phyloP scores from a whole-genome alignment of 2,113 vertebrate species.

The Mixornis gularis region DNA sequence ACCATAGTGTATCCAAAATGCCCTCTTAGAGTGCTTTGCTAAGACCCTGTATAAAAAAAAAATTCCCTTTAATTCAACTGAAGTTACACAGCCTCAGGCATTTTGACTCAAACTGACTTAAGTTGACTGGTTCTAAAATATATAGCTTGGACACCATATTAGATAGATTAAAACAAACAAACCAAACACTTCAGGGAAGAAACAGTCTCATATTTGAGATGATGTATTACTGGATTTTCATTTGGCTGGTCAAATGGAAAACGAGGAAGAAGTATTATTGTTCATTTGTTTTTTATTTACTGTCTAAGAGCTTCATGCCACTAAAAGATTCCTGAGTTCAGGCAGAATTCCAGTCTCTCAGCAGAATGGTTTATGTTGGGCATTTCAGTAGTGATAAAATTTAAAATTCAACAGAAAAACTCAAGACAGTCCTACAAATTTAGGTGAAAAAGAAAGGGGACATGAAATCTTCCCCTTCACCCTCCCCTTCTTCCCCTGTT shows the following conservation, averaged over 20 bases:
- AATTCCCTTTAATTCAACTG: not conserved
- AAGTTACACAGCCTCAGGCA: not conserved
- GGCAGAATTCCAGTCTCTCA: not conserved
- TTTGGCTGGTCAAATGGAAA: constrained; percentile 5
- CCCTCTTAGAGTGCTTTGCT: not conserved
- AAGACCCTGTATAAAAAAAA: not conserved
- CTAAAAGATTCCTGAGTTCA: not conserved
- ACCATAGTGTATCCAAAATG: not conserved
- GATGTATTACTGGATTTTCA: not conserved
- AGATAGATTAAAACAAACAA: not conserved
- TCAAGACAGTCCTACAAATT: not conserved
- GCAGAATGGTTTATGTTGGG: not conserved
- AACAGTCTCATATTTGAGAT: not conserved
- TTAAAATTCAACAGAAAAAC: not conserved
- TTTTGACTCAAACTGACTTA: constrained; percentile 5
- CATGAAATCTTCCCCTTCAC: not conserved
- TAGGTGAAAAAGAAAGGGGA: not conserved
- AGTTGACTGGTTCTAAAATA: not conserved
- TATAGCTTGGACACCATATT: not conserved
- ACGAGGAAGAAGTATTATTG: not conserved
- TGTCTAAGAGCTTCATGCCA: not conserved
- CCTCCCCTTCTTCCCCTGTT: not conserved
- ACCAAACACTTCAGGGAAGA: not conserved
- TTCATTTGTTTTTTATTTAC: constrained; percentile 16
- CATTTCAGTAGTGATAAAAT: not conserved